Conservation (phyloP, 2,113 vertebrate genomes). For the Callopanchax toddi region DNA sequence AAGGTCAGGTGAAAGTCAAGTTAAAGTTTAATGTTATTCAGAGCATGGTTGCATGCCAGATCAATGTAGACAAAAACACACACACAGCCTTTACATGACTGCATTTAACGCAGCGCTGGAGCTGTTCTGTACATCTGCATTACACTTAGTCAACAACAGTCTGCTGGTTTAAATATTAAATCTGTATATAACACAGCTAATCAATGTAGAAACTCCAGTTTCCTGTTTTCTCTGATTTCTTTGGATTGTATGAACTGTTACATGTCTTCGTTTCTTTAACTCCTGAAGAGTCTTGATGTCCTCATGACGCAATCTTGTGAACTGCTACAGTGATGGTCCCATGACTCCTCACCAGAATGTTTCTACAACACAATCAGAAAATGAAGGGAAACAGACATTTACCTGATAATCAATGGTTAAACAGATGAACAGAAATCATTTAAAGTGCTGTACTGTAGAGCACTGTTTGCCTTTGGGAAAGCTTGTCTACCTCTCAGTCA, state of each 20-base stretch:
- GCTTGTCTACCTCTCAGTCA: background rate
- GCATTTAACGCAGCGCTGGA: background rate
- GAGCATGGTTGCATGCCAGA: slow-evolving; percentile 1
- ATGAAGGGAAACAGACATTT: slow-evolving; percentile 13
- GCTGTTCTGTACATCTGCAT: slow-evolving; percentile 1
- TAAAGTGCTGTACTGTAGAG: background rate
- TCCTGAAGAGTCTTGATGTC: background rate
- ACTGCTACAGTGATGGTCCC: slow-evolving; percentile 93
- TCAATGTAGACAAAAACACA: background rate
- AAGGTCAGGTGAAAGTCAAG: slow-evolving; percentile 28
- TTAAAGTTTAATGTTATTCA: slow-evolving; percentile 60
- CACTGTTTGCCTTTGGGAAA: background rate
- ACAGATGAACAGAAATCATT: background rate
- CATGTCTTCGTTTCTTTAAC: slow-evolving; percentile 13
- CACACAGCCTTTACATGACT: background rate
- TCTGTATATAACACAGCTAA: slow-evolving; percentile 17
- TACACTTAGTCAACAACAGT: background rate
- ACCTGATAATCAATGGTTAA: background rate
- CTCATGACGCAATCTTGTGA: slow-evolving; percentile 92
- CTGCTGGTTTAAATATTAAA: slow-evolving; percentile 1
- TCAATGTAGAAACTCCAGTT: background rate
- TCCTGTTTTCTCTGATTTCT: background rate
- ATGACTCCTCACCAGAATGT: slow-evolving; percentile 93
- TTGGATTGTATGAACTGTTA: background rate
- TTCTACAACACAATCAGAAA: slow-evolving; percentile 79